A percentile compares a stretch with the other conserved stretches of the same genome.
Conservation (phyloP, 2,888 invertebrate species). For the Zhengitettix transpicula region DNA sequence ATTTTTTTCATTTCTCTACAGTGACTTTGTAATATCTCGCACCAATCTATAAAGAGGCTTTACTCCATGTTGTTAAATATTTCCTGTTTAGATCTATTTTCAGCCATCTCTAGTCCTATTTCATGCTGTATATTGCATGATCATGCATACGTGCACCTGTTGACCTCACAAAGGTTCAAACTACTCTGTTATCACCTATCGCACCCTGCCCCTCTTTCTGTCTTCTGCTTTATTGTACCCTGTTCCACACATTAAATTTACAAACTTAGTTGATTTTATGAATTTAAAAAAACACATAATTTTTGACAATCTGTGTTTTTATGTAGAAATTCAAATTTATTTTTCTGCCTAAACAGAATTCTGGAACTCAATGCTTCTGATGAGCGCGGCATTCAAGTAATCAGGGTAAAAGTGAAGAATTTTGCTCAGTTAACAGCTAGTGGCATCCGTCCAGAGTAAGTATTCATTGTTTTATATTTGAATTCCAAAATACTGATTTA, state of each 20-base stretch:
- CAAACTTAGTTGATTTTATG: background rate
- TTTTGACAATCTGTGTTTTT: background rate
- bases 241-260: background rate
- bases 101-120: no score
- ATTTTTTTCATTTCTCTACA: no score
- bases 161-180: no score
- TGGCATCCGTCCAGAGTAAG: slow-evolving; percentile 53
- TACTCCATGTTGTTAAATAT: no score
- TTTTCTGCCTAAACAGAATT: slow-evolving; percentile 37
- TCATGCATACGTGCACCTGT: no score
- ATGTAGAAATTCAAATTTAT: no score
- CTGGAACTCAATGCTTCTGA: slow-evolving; percentile 96
- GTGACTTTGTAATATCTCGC: no score
- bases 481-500: background rate
- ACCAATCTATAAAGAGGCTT: no score
- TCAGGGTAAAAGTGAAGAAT: slow-evolving; percentile 89
- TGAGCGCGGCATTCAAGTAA: slow-evolving; percentile 93
- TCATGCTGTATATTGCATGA: no score
- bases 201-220: no score
- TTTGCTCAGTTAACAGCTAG: slow-evolving; percentile 87
- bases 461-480: slow-evolving; percentile 12
- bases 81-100: no score
- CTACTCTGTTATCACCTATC: no score
- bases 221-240: background rate
- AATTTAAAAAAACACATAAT: background rate